Percentiles rank a stretch among this genome's conserved stretches.
These are phyloP conservation scores for Gila orcuttii DNA, from an alignment of 2,113 vertebrate genomes.

Conservation along the genomic window DNA sequence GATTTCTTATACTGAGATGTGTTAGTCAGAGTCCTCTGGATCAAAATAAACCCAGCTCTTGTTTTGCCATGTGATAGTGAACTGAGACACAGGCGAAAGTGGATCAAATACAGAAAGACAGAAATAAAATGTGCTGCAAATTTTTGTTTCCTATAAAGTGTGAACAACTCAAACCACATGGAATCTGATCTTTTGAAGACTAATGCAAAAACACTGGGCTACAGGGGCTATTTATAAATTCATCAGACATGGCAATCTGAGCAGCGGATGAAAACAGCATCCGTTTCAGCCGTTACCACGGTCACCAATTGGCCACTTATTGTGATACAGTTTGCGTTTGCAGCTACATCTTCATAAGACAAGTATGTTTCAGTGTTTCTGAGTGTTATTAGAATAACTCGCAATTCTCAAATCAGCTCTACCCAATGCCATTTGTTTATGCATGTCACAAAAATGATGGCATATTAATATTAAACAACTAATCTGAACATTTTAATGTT, in stretches of 20 bases:
- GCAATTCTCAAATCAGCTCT: not conserved
- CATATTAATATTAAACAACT: not conserved
- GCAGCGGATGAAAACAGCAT: not conserved
- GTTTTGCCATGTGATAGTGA: not conserved
- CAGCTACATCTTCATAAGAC: not conserved
- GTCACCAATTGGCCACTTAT: slow-evolving; percentile 30
- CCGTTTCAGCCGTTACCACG: slow-evolving; percentile 43
- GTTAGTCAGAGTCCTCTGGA: not conserved
- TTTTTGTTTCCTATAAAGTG: too few relatives aligned
- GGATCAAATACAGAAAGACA: too few relatives aligned
- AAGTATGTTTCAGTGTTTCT: not conserved
- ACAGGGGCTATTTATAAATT: slow-evolving; percentile 33
- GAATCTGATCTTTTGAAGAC: not conserved
- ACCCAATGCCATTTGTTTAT: not conserved
- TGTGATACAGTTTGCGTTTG: slow-evolving; percentile 16
- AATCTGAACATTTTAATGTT: not conserved
- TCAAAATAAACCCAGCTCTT: not conserved
- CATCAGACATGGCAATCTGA: slow-evolving; percentile 36
- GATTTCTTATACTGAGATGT: not conserved
- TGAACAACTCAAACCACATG: too few relatives aligned
- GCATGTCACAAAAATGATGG: not conserved
- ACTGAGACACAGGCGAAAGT: not conserved
- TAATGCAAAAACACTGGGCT: not conserved
- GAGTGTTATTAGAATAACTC: not conserved
- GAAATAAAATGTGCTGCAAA: too few relatives aligned